Conservation (phyloP, 2,888 invertebrate genomes). For the Litoditis marina region DNA sequence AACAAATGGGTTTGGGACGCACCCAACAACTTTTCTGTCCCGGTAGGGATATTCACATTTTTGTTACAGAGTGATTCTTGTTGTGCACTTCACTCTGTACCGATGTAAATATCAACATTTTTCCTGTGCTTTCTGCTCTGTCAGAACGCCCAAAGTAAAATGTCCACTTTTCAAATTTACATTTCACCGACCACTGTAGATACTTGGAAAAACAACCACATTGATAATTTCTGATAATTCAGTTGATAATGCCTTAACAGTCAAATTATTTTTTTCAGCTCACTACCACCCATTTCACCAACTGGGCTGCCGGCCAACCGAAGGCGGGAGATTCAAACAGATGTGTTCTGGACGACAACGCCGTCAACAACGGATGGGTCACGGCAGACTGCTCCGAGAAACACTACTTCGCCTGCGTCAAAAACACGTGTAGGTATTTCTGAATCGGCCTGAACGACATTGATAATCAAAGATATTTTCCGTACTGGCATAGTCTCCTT, state of each 20-base stretch:
- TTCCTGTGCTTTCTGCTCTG: no score
- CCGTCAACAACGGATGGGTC: constrained; percentile 22
- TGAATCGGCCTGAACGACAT: no score
- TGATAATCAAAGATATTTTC: no score
- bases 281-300: constrained; percentile 23
- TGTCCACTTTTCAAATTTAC: constrained; percentile 2
- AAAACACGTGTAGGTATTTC: constrained; percentile 30
- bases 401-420: constrained; percentile 31
- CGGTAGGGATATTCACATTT: no score
- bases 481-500: no score
- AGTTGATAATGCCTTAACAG: neutral
- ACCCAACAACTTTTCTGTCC: neutral
- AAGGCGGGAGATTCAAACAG: constrained; percentile 11
- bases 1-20: constrained; percentile 41
- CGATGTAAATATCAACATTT: no score
- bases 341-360: constrained; percentile 29
- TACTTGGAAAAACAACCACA: no score
- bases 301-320: constrained; percentile 39
- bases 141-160: no score
- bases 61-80: no score
- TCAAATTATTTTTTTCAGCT: constrained; percentile 1
- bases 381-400: constrained; percentile 24
- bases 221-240: no score
- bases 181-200: neutral
- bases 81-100: no score